Percentiles rank a stretch among this genome's conserved stretches.
Conservation (phyloP, 2,797 vertebrate species). For the Lepilemur septentrionalis region DNA sequence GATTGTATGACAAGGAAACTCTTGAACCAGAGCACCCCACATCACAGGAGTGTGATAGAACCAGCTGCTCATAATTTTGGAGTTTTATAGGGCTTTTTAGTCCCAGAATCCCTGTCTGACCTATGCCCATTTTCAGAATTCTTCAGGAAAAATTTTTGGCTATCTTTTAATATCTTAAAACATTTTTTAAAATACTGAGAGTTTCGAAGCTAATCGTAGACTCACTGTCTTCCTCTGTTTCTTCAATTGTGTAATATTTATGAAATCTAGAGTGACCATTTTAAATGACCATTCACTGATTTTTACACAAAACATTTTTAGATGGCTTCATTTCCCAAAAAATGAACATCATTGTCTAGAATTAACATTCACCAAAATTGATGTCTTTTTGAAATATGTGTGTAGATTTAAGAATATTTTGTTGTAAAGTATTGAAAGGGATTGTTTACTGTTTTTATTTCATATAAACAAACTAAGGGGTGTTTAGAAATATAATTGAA, state of each 20-base stretch:
- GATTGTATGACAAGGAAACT: slow-evolving; percentile 76
- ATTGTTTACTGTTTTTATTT: not conserved
- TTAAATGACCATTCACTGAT: not conserved
- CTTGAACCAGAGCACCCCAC: slow-evolving; percentile 55
- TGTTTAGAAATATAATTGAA: not conserved
- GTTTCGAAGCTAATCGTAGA: not conserved
- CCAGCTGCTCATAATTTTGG: slow-evolving; percentile 72
- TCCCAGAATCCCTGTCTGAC: not conserved
- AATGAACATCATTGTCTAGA: not conserved
- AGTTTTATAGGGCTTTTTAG: slow-evolving; percentile 44
- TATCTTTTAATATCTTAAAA: not conserved
- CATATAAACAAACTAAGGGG: not conserved
- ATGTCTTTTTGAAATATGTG: not conserved
- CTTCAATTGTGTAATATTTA: not conserved
- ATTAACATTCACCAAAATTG: not conserved
- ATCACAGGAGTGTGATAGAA: slow-evolving; percentile 54
- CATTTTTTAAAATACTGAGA: not conserved
- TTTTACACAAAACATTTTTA: not conserved
- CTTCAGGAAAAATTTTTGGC: not conserved
- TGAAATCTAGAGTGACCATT: not conserved
- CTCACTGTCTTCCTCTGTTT: not conserved
- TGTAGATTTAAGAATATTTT: not conserved
- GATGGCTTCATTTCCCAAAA: not conserved
- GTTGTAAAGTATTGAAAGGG: not conserved
- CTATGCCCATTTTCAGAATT: slow-evolving; percentile 38